Percentiles rank a stretch among this genome's conserved stretches.
These are phyloP conservation scores for Allobates femoralis DNA, from an alignment of 2,797 vertebrate species.

Conservation along the genomic window DNA sequence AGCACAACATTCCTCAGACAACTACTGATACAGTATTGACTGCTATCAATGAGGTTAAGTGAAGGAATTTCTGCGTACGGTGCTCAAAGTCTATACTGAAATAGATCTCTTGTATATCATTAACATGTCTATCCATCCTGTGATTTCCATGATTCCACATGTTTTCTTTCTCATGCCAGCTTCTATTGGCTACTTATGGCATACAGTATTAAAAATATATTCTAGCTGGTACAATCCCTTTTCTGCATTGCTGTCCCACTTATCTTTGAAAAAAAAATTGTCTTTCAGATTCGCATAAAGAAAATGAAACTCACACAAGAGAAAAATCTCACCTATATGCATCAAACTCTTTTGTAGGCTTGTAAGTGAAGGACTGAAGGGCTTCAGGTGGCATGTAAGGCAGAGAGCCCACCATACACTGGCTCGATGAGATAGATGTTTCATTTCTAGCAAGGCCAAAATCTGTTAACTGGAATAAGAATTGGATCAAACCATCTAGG, in stretches of 20 bases:
- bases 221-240: too few species aligned
- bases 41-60: too few species aligned
- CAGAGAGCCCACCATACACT: not conserved
- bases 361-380: not conserved
- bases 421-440: not conserved
- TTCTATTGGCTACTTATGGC: too few species aligned
- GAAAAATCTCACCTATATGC: constrained; percentile 48
- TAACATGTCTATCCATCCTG: too few species aligned
- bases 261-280: not conserved
- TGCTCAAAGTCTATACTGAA: too few species aligned
- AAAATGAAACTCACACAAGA: not conserved
- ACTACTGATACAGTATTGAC: too few species aligned
- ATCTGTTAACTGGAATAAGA: constrained; percentile 48
- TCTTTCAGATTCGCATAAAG: not conserved
- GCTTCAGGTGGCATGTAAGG: constrained; percentile 53
- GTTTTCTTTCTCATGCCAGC: too few species aligned
- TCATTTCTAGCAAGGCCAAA: constrained; percentile 49
- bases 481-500: not conserved
- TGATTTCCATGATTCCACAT: too few species aligned
- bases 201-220: too few species aligned
- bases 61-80: too few species aligned
- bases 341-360: constrained; percentile 46
- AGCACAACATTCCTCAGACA: too few species aligned
- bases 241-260: not conserved
- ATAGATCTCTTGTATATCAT: too few species aligned